Percentiles rank a stretch among this genome's conserved stretches.
These are phyloP conservation scores for Rafetus swinhoei DNA, from an alignment of 2,113 vertebrate genomes.

Conservation along the genomic window DNA sequence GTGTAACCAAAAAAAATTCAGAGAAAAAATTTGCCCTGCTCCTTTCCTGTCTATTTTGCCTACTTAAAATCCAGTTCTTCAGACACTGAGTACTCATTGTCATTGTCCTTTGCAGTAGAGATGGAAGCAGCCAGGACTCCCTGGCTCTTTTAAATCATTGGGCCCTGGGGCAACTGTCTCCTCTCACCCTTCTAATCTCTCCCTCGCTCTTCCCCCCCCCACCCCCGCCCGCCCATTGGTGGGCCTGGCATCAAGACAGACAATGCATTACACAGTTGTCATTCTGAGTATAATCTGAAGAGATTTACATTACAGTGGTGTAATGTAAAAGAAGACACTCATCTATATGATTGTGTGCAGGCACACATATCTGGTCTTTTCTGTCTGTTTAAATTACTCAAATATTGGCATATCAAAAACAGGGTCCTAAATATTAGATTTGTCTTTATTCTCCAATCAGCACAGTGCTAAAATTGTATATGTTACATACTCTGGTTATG, in stretches of 20 bases:
- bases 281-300: not conserved
- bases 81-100: not conserved
- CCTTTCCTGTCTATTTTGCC: not conserved
- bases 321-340: not conserved
- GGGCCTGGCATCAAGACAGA: not conserved
- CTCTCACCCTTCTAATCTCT: too few species aligned
- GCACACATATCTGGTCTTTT: not conserved
- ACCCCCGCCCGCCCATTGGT: too few species aligned
- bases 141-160: too few species aligned
- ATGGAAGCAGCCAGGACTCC: too few species aligned
- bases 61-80: not conserved
- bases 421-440: not conserved
- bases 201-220: too few species aligned
- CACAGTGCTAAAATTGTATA: not conserved
- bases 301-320: not conserved
- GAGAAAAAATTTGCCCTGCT: not conserved
- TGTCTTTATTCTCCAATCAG: not conserved
- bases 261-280: not conserved
- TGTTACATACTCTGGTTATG: not conserved
- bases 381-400: not conserved
- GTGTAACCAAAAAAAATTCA: not conserved
- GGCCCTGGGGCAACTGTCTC: too few species aligned
- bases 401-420: not conserved
- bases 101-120: not conserved
- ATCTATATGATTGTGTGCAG: not conserved